Conservation (phyloP, 2,113 vertebrate species). For the Podarcis raffonei region DNA sequence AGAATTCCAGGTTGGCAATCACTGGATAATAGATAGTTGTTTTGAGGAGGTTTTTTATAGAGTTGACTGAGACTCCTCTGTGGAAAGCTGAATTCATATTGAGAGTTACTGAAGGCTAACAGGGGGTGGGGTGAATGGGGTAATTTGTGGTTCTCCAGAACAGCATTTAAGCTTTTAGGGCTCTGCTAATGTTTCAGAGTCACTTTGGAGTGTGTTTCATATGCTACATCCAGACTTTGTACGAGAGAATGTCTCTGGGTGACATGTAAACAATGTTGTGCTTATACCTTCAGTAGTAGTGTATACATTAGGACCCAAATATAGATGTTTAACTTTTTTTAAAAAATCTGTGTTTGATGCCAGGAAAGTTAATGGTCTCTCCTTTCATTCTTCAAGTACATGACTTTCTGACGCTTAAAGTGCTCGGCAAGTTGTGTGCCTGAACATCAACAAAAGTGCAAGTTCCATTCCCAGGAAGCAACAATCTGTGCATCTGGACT, state of each 20-base stretch:
- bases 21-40: background rate
- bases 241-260: background rate
- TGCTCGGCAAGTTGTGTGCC: background rate
- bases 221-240: background rate
- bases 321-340: background rate
- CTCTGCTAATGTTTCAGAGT: no score
- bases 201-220: background rate
- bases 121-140: background rate
- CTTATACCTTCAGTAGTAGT: background rate
- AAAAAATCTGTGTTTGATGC: background rate
- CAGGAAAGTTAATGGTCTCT: background rate
- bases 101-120: background rate
- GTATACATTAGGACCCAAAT: background rate
- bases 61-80: background rate
- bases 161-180: no score
- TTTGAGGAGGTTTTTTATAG: background rate
- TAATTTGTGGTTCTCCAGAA: background rate
- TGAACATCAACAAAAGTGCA: slow-evolving; percentile 1
- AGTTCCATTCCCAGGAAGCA: background rate
- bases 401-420: background rate
- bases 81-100: background rate
- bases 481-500: background rate
- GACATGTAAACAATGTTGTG: background rate
- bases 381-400: background rate
- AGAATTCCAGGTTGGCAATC: no score